Evolutionary conservation across 2,888 invertebrate species (phyloP).

Genomic region (Ormyrus thymus): DNA sequence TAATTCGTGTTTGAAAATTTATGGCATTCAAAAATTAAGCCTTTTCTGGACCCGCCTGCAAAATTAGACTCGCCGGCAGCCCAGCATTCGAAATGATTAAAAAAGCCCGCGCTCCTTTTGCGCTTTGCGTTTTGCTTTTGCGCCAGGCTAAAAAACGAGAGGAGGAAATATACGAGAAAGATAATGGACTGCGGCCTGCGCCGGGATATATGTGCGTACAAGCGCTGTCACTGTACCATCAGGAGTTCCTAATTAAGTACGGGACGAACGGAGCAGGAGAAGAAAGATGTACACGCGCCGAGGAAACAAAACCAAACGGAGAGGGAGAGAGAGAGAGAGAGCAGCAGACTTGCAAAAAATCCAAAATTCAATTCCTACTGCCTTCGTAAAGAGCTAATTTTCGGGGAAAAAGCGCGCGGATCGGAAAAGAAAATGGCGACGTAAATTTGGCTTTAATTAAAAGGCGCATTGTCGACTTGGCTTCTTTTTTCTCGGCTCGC

Average conservation of each 20-base stretch:
- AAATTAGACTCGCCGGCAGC: conserved; percentile 34
- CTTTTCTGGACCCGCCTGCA: conserved; percentile 2
- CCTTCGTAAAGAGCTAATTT: background rate
- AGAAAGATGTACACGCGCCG: conserved; percentile 23
- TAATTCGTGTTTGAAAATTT: conserved; percentile 50
- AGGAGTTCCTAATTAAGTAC: conserved; percentile 53
- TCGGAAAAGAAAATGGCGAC: background rate
- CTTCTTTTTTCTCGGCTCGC: conserved; percentile 26
- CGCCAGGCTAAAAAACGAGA: conserved; percentile 2
- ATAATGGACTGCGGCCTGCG: conserved; percentile 44
- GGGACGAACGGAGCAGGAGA: conserved; percentile 43
- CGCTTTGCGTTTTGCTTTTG: conserved; percentile 2
- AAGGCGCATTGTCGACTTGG: conserved; percentile 40
- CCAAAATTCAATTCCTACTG: too few relatives aligned
- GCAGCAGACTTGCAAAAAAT: too few relatives aligned
- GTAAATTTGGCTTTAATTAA: conserved; percentile 42
- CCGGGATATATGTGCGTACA: conserved; percentile 34
- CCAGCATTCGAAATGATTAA: conserved; percentile 34
- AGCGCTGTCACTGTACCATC: conserved; percentile 48
- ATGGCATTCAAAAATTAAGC: conserved; percentile 48
- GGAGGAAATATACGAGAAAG: conserved; percentile 46
- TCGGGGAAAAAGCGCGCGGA: background rate
- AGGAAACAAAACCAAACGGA: background rate
- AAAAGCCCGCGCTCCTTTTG: conserved; percentile 10
- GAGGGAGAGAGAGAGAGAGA: background rate